These are phyloP conservation scores for Xiphophorus hellerii DNA, from an alignment of 2,113 vertebrate genomes.

Conservation along the genomic window DNA sequence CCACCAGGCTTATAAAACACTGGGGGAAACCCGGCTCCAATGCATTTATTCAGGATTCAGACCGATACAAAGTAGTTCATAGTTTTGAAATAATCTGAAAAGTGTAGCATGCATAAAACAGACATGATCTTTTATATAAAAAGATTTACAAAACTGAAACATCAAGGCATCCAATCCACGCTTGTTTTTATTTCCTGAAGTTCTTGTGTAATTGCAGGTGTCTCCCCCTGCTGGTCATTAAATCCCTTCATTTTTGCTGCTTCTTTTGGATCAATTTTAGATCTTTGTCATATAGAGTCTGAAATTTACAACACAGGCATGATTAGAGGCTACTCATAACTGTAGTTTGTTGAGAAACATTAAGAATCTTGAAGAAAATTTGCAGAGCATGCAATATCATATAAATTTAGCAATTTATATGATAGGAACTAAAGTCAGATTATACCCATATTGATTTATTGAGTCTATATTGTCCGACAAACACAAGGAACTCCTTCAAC, in stretches of 20 bases:
- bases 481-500: slow-evolving; percentile 19
- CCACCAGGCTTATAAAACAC: too few species aligned
- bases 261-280: background rate
- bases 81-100: background rate
- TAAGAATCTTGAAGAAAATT: too few species aligned
- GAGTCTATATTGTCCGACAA: background rate
- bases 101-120: background rate
- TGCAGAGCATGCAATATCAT: too few species aligned
- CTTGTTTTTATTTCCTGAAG: too few species aligned
- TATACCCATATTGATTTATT: background rate
- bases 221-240: background rate
- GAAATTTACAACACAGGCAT: background rate
- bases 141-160: too few species aligned
- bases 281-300: background rate
- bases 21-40: too few species aligned
- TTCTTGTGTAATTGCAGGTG: background rate
- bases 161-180: too few species aligned
- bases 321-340: background rate
- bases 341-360: too few species aligned
- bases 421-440: slow-evolving; percentile 21
- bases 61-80: too few species aligned
- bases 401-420: background rate
- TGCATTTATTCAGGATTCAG: too few species aligned
- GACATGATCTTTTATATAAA: too few species aligned
- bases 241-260: background rate